Conservation (phyloP, 1,140 invertebrate genomes). For the Fragariocoptes setiger region DNA sequence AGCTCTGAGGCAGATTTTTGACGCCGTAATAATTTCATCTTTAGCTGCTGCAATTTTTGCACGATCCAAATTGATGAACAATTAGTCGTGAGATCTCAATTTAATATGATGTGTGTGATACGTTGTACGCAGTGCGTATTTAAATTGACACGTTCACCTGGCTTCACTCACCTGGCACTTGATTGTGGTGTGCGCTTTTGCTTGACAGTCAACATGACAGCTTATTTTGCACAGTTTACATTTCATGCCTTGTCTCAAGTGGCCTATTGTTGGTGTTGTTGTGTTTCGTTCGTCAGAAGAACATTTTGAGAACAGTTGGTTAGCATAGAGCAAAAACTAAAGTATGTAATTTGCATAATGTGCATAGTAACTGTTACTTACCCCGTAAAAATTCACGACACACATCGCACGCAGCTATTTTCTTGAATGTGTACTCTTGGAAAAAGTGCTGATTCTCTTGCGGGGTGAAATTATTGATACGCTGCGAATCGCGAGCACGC, state of each 20-base stretch:
- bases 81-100: too few species aligned
- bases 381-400: slow-evolving; percentile 64
- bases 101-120: too few species aligned
- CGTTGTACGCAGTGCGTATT: too few species aligned
- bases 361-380: too few species aligned
- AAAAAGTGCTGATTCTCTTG: slow-evolving; percentile 29
- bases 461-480: too few species aligned
- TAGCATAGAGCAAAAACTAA: too few species aligned
- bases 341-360: too few species aligned
- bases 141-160: too few species aligned
- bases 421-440: slow-evolving; percentile 75
- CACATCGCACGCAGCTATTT: slow-evolving; percentile 70
- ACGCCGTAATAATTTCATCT: slow-evolving; percentile 40
- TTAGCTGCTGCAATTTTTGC: slow-evolving; percentile 36
- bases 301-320: too few species aligned
- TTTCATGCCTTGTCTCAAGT: slow-evolving; percentile 59
- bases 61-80: neutral
- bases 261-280: slow-evolving; percentile 24
- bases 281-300: too few species aligned
- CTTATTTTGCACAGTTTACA: slow-evolving; percentile 66
- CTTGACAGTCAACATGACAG: slow-evolving; percentile 57
- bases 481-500: too few species aligned
- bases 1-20: slow-evolving; percentile 43
- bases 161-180: slow-evolving; percentile 26
- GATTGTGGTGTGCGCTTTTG: slow-evolving; percentile 24